A percentile compares a stretch with the other conserved stretches of the same genome.
Conservation (phyloP, 1,140 invertebrate genomes). For the Drosophila kohkoa region DNA sequence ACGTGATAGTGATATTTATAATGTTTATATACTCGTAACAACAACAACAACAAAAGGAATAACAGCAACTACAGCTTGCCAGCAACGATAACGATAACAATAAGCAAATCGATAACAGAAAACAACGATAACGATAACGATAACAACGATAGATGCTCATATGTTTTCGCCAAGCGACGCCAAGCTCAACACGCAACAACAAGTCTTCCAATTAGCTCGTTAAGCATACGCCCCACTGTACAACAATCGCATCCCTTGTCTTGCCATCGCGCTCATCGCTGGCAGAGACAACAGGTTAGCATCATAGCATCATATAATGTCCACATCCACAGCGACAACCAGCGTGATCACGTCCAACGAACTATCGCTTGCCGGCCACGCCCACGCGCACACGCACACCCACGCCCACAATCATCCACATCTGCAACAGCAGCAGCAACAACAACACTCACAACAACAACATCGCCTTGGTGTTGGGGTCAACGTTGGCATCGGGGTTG, state of each 20-base stretch:
- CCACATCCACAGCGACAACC: slow-evolving; percentile 79
- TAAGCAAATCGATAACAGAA: slow-evolving; percentile 10
- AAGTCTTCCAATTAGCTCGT: slow-evolving; percentile 19
- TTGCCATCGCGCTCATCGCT: no score
- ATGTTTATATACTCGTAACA: slow-evolving; percentile 77
- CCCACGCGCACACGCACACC: slow-evolving; percentile 52
- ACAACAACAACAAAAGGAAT: slow-evolving; percentile 49
- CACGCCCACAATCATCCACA: slow-evolving; percentile 41
- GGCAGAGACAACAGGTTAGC: slow-evolving; percentile 1
- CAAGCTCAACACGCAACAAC: neutral
- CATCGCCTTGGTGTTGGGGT: slow-evolving; percentile 42
- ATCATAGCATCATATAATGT: slow-evolving; percentile 58
- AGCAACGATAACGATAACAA: slow-evolving; percentile 43
- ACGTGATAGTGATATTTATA: slow-evolving; percentile 77
- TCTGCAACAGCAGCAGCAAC: slow-evolving; percentile 8
- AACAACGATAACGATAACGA: slow-evolving; percentile 18
- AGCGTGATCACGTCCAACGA: slow-evolving; percentile 84
- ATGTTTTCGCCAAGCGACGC: neutral
- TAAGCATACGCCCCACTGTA: neutral
- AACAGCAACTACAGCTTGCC: slow-evolving; percentile 45
- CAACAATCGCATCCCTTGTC: neutral
- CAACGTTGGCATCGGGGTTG: slow-evolving; percentile 42
- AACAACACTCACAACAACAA: slow-evolving; percentile 33
- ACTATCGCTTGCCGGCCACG: slow-evolving; percentile 68
- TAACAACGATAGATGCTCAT: slow-evolving; percentile 46